Percentiles rank a stretch among this genome's conserved stretches.
Evolutionary conservation across 2,113 vertebrate species (phyloP).

Genomic region (Onychostruthus taczanowskii): DNA sequence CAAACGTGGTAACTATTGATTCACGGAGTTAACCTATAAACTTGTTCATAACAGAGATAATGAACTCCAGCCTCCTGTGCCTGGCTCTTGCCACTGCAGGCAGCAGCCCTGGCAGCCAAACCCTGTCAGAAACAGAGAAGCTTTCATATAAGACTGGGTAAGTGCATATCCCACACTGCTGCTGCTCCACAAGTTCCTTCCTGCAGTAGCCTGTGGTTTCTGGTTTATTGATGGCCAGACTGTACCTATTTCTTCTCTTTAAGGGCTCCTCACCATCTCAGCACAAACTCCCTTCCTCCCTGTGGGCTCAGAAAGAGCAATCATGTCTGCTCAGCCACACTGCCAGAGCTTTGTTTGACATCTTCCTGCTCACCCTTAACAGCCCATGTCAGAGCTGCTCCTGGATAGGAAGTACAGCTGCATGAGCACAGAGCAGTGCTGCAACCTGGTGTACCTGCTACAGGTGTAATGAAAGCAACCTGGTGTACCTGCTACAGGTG

Average conservation of each 20-base stretch:
- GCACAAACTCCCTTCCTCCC: constrained; percentile 5
- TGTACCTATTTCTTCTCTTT: neutral
- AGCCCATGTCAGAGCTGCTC: neutral
- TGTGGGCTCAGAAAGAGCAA: neutral
- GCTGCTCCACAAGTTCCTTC: neutral
- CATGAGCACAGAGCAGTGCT: neutral
- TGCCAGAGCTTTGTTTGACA: neutral
- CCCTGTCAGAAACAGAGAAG: neutral
- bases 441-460: neutral
- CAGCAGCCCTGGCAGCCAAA: neutral
- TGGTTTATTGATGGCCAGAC: neutral
- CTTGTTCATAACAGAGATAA: neutral
- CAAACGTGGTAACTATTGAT: no score
- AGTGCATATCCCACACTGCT: neutral
- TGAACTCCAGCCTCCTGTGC: neutral
- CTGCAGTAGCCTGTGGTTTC: neutral
- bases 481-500: no score
- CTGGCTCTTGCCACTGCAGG: neutral
- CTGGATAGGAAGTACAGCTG: neutral
- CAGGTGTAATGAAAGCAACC: no score
- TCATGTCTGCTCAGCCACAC: neutral
- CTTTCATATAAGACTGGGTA: neutral
- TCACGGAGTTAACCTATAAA: no score
- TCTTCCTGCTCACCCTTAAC: neutral
- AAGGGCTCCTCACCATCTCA: neutral